Evolutionary conservation across 2,113 vertebrate genomes (phyloP).

Genomic region (Brachyhypopomus gauderio): DNA sequence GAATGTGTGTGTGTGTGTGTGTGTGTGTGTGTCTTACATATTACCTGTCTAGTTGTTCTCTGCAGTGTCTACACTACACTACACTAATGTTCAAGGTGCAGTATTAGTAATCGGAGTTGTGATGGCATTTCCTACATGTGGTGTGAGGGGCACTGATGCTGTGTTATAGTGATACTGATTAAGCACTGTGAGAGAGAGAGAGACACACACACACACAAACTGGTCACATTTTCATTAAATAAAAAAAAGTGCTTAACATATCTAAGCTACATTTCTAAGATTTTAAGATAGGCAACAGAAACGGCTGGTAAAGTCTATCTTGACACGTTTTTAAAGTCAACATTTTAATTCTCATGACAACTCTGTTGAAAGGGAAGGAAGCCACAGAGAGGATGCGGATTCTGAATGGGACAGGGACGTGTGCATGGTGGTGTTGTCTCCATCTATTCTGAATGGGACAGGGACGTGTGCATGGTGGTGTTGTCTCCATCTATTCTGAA

Average conservation of each 20-base stretch:
- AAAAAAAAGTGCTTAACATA: too few relatives aligned
- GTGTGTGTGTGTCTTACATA: constrained; percentile 29
- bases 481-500: not conserved
- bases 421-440: constrained; percentile 3
- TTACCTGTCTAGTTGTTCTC: constrained; percentile 35
- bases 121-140: constrained; percentile 31
- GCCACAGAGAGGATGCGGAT: not conserved
- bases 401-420: not conserved
- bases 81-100: constrained; percentile 14
- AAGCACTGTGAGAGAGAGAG: too few relatives aligned
- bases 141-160: constrained; percentile 38
- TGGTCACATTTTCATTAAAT: too few relatives aligned
- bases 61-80: constrained; percentile 3
- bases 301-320: too few relatives aligned
- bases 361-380: not conserved
- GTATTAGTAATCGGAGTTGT: constrained; percentile 36
- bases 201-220: too few relatives aligned
- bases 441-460: not conserved
- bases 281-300: too few relatives aligned
- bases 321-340: too few relatives aligned
- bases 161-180: constrained; percentile 46
- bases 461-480: constrained; percentile 15
- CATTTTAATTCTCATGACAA: too few relatives aligned
- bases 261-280: too few relatives aligned
- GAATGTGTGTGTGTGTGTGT: constrained; percentile 12